These are phyloP conservation scores for Machimus rusticus DNA, from an alignment of 2,888 invertebrate species.

Conservation along the genomic window DNA sequence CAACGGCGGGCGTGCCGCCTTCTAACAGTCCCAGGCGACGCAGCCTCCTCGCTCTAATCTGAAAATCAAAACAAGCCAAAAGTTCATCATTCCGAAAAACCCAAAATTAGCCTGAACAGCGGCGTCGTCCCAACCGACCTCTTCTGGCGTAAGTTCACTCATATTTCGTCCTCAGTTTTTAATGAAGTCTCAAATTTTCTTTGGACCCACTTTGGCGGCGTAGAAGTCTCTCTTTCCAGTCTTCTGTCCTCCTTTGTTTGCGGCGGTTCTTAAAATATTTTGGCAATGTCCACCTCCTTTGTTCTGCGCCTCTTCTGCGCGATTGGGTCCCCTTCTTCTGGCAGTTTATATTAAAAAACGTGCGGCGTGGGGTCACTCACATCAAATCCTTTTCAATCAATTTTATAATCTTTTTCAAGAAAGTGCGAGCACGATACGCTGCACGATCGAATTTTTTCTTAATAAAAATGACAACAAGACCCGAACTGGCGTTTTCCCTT, in stretches of 20 bases:
- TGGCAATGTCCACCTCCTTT: constrained; percentile 16
- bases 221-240: background rate
- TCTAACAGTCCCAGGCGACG: constrained; percentile 45
- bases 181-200: background rate
- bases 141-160: constrained; percentile 89
- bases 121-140: constrained; percentile 69
- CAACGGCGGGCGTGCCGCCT: background rate
- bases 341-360: background rate
- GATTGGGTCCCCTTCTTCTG: background rate
- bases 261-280: constrained; percentile 19
- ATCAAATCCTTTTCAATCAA: background rate
- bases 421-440: background rate
- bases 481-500: background rate
- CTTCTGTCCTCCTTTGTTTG: background rate
- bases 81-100: background rate
- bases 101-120: background rate
- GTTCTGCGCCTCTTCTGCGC: background rate
- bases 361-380: background rate
- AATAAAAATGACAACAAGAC: background rate
- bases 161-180: constrained; percentile 60
- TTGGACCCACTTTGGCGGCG: constrained; percentile 10
- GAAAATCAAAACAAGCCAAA: background rate
- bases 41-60: constrained; percentile 48
- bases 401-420: background rate
- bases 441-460: background rate